phyloP scores from a whole-genome alignment of 2,888 invertebrate species.

The Gari tellinella region DNA sequence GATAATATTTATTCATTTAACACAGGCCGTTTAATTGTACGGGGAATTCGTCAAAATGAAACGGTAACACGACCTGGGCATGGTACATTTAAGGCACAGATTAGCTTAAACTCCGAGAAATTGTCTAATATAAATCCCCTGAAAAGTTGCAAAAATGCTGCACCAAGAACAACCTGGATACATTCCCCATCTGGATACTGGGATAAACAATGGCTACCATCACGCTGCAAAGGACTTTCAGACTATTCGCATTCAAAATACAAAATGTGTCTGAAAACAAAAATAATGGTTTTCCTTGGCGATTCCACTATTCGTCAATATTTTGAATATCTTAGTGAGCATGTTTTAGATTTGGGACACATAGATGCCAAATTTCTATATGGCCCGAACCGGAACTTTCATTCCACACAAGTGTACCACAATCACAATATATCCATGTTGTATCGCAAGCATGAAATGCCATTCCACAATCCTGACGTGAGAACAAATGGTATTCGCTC shows the following conservation, averaged over 20 bases:
- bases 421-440: slow-evolving; percentile 20
- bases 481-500: slow-evolving; percentile 29
- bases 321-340: slow-evolving; percentile 25
- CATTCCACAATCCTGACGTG: slow-evolving; percentile 42
- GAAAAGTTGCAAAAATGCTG: slow-evolving; percentile 2
- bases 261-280: slow-evolving; percentile 36
- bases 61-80: slow-evolving; percentile 28
- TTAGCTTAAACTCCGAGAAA: slow-evolving; percentile 8
- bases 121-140: not conserved
- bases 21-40: slow-evolving; percentile 5
- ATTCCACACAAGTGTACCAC: slow-evolving; percentile 17
- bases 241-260: not conserved
- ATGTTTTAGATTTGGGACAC: slow-evolving; percentile 11
- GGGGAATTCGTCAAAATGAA: slow-evolving; percentile 12
- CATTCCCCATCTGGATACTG: slow-evolving; percentile 40
- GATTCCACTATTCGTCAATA: slow-evolving; percentile 50
- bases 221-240: slow-evolving; percentile 7
- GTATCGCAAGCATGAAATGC: slow-evolving; percentile 47
- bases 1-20: slow-evolving; percentile 29
- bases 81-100: slow-evolving; percentile 10
- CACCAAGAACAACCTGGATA: slow-evolving; percentile 25
- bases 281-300: slow-evolving; percentile 35
- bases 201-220: slow-evolving; percentile 18
- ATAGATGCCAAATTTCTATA: slow-evolving; percentile 15
- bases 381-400: slow-evolving; percentile 20